phyloP scores from a whole-genome alignment of 2,113 vertebrate species.

The Desmodus rotundus region DNA sequence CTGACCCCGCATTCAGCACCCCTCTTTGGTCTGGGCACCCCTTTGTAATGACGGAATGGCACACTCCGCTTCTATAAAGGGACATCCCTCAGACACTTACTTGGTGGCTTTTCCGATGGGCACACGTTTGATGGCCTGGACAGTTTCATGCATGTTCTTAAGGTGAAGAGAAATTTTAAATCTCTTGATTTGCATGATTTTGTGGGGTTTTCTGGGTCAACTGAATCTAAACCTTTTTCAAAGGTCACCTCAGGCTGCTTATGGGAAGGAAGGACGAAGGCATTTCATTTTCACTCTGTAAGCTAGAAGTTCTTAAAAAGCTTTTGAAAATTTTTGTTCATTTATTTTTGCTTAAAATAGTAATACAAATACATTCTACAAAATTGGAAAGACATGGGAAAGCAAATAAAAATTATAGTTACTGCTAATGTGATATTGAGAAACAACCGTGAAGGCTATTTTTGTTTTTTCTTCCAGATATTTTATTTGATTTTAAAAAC shows the following conservation, averaged over 20 bases:
- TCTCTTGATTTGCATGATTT: neutral
- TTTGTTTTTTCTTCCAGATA: neutral
- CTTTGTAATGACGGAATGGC: neutral
- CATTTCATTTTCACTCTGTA: neutral
- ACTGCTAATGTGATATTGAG: neutral
- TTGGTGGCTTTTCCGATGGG: neutral
- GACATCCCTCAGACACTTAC: neutral
- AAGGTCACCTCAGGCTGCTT: neutral
- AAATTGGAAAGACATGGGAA: neutral
- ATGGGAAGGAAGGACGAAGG: neutral
- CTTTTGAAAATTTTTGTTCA: neutral
- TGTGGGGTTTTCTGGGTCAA: neutral
- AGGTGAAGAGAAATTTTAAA: neutral
- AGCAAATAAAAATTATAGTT: neutral
- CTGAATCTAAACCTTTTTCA: neutral
- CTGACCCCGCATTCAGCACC: neutral
- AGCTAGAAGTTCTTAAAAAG: neutral
- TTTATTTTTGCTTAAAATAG: neutral
- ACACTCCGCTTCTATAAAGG: neutral
- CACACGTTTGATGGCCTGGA: neutral
- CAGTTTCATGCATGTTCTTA: neutral
- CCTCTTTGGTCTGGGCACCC: neutral
- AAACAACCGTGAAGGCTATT: neutral
- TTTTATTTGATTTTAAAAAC: neutral
- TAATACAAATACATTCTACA: neutral